Conservation (phyloP, 1,140 invertebrate genomes). For the Andricus grossulariae region DNA sequence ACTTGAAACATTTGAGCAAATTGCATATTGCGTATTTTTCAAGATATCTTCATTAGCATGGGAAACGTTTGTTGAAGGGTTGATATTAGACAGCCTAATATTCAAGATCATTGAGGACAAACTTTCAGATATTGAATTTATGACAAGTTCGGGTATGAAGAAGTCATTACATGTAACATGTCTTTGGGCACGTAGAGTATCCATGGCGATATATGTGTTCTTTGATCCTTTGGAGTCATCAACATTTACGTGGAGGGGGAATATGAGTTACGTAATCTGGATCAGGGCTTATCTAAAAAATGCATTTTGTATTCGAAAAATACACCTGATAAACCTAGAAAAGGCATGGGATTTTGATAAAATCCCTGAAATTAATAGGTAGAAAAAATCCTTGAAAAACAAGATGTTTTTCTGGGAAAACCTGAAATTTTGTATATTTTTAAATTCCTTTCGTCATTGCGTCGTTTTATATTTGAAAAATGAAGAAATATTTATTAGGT, state of each 20-base stretch:
- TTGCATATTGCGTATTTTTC: neutral
- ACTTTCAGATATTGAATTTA: neutral
- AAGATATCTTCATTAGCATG: neutral
- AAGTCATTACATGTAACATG: neutral
- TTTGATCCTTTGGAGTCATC: neutral
- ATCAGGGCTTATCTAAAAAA: neutral
- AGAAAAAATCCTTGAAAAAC: too few species aligned
- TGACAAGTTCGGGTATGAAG: neutral
- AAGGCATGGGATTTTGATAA: too few species aligned
- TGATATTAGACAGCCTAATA: neutral
- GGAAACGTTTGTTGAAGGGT: neutral
- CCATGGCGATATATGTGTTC: neutral
- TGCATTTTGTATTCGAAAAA: neutral
- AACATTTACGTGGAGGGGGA: neutral
- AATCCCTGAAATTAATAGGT: too few species aligned
- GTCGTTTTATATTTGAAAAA: too few species aligned
- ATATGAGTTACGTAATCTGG: neutral
- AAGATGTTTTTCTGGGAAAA: too few species aligned
- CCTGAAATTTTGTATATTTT: too few species aligned
- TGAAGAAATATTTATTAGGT: too few species aligned
- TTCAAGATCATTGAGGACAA: neutral
- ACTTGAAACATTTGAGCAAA: neutral
- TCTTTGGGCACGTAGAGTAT: slow-evolving; percentile 9
- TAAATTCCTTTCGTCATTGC: too few species aligned
- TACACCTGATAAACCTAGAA: neutral